Percentiles rank a stretch among this genome's conserved stretches.
Evolutionary conservation across 2,888 invertebrate genomes (phyloP).

Genomic region (Cephus rjabovi): DNA sequence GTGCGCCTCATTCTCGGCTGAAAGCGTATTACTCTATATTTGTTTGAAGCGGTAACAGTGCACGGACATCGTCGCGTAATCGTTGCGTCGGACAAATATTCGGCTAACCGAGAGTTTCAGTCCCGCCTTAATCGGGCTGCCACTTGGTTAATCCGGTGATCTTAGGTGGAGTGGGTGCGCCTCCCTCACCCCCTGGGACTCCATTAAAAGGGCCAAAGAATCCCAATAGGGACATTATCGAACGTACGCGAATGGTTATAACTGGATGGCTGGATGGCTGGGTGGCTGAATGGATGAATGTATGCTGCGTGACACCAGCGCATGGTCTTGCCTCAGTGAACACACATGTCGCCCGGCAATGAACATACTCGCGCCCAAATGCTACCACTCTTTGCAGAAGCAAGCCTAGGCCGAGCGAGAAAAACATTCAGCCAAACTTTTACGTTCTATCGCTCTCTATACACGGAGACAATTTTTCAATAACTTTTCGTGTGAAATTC

Average conservation of each 20-base stretch:
- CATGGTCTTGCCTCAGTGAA: slow-evolving; percentile 62
- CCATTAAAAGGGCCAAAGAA: slow-evolving; percentile 62
- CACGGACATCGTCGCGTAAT: no score
- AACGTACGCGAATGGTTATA: slow-evolving; percentile 7
- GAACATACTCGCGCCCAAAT: slow-evolving; percentile 7
- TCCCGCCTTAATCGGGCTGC: no score
- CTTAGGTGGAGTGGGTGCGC: slow-evolving; percentile 4
- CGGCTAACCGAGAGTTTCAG: no score
- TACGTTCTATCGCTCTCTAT: no score
- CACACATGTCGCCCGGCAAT: slow-evolving; percentile 60
- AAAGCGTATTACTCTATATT: neutral
- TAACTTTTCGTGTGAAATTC: no score
- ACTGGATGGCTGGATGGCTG: slow-evolving; percentile 32
- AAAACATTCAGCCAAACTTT: no score
- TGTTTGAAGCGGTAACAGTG: no score
- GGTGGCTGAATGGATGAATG: slow-evolving; percentile 54
- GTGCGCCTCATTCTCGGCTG: neutral
- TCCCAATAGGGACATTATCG: slow-evolving; percentile 61
- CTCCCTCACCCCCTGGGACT: slow-evolving; percentile 35
- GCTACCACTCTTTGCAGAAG: neutral
- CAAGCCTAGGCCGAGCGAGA: no score
- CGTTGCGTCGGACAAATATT: no score
- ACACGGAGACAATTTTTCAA: no score
- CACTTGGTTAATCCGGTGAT: no score
- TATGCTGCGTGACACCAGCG: slow-evolving; percentile 39